Evolutionary conservation across 37 sponge, comb jelly and placozoan species (phyloP).

Genomic region (Eunapius fragilis): DNA sequence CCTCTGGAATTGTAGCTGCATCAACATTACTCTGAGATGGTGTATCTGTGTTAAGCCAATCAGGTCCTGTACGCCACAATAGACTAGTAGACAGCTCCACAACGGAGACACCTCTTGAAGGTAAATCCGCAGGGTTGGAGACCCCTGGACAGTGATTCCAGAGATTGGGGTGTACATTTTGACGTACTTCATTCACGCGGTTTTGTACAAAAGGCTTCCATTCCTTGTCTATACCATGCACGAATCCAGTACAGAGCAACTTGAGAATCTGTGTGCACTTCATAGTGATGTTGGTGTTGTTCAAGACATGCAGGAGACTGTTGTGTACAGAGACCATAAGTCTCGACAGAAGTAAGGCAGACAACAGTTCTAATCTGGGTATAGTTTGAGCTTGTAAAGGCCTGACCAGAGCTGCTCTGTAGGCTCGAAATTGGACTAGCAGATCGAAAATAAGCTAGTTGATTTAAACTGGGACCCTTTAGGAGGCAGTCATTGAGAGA

Average conservation of each 20-base stretch:
- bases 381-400: slow-evolving; percentile 45
- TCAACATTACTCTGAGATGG: slow-evolving; percentile 9
- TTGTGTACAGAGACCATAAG: slow-evolving; percentile 17
- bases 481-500: slow-evolving; percentile 29
- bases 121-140: slow-evolving; percentile 38
- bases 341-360: slow-evolving; percentile 42
- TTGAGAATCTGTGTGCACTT: slow-evolving; percentile 57
- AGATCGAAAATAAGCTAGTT: slow-evolving; percentile 23
- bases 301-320: slow-evolving; percentile 1
- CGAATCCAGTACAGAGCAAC: slow-evolving; percentile 62
- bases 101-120: slow-evolving; percentile 1
- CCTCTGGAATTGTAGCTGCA: slow-evolving; percentile 11
- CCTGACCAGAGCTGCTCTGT: slow-evolving; percentile 29
- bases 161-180: slow-evolving; percentile 25
- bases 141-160: slow-evolving; percentile 46
- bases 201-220: slow-evolving; percentile 57
- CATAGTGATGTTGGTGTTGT: not conserved
- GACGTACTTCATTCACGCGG: slow-evolving; percentile 25
- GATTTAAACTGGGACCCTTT: slow-evolving; percentile 25
- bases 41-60: slow-evolving; percentile 19
- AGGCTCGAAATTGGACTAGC: slow-evolving; percentile 11
- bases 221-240: slow-evolving; percentile 22
- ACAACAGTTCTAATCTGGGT: slow-evolving; percentile 53
- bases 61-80: slow-evolving; percentile 49
- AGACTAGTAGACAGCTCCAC: slow-evolving; percentile 41